phyloP scores from a whole-genome alignment of 1,140 invertebrate species.

The Drosophila kikkawai region DNA sequence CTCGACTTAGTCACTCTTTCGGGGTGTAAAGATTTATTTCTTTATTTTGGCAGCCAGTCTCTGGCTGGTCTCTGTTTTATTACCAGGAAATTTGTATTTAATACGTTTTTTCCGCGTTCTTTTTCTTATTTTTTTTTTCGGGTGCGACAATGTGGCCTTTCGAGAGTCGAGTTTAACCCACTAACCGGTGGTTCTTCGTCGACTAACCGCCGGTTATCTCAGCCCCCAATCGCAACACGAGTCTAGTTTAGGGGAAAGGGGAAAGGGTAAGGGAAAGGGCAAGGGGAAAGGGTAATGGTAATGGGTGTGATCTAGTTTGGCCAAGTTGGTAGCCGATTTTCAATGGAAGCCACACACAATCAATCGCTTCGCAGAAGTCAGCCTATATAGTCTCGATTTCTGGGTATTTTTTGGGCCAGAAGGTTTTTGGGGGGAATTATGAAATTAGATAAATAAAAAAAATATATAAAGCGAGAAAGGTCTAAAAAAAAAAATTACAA shows the following conservation, averaged over 20 bases:
- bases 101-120: constrained; percentile 78
- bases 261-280: not conserved
- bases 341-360: constrained; percentile 55
- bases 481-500: too few relatives aligned
- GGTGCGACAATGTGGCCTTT: constrained; percentile 56
- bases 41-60: constrained; percentile 71
- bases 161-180: constrained; percentile 28
- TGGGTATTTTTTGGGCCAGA: constrained; percentile 3
- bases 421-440: not conserved
- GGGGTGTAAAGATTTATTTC: constrained; percentile 78
- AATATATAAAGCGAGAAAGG: too few relatives aligned
- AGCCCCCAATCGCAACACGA: constrained; percentile 24
- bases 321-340: constrained; percentile 42
- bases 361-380: constrained; percentile 39
- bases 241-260: not conserved
- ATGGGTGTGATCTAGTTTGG: constrained; percentile 27
- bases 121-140: constrained; percentile 33
- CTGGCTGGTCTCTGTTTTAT: constrained; percentile 52
- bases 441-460: not conserved
- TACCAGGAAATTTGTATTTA: constrained; percentile 83
- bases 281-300: not conserved
- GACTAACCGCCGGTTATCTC: constrained; percentile 22
- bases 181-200: constrained; percentile 28
- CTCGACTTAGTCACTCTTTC: constrained; percentile 64
- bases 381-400: constrained; percentile 14